A percentile compares a stretch with the other conserved stretches of the same genome.
These are phyloP conservation scores for Cuculus canorus DNA, from an alignment of 2,797 vertebrate species.

Conservation along the genomic window DNA sequence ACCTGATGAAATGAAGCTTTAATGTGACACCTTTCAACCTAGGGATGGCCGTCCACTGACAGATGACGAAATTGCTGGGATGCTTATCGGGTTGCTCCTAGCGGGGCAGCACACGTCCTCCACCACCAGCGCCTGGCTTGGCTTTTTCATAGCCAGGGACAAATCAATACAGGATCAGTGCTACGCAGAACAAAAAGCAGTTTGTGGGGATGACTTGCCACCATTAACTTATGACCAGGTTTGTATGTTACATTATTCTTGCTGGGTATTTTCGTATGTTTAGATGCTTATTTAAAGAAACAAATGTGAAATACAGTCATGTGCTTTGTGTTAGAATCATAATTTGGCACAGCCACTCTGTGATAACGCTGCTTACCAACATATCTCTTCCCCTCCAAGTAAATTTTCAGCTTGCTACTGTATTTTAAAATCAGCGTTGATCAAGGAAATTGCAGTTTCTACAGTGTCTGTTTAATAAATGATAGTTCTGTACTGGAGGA, in stretches of 20 bases:
- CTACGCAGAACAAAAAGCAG: slow-evolving; percentile 87
- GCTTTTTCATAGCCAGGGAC: slow-evolving; percentile 92
- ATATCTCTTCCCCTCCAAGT: neutral
- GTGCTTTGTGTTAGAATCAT: neutral
- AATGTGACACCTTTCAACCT: neutral
- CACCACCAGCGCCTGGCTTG: slow-evolving; percentile 95
- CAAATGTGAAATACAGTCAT: fast-evolving
- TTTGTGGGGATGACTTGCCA: slow-evolving; percentile 86
- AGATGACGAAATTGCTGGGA: slow-evolving; percentile 88
- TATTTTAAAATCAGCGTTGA: neutral
- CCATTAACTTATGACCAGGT: slow-evolving; percentile 90
- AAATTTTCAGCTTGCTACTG: neutral
- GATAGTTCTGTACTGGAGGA: neutral
- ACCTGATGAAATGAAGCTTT: neutral
- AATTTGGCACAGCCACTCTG: neutral
- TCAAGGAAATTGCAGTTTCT: neutral
- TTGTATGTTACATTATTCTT: neutral
- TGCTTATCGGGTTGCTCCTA: slow-evolving; percentile 94
- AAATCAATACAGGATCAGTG: slow-evolving; percentile 87
- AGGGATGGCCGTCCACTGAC: slow-evolving; percentile 87
- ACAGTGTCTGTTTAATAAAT: neutral
- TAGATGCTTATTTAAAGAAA: neutral
- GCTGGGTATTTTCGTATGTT: neutral
- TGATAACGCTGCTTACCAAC: neutral
- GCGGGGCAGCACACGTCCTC: slow-evolving; percentile 98